Evolutionary conservation across 2,888 invertebrate genomes (phyloP), one percentile per base, ranked within the genome.

Genomic region (Oxystoma pomonae): DNA sequence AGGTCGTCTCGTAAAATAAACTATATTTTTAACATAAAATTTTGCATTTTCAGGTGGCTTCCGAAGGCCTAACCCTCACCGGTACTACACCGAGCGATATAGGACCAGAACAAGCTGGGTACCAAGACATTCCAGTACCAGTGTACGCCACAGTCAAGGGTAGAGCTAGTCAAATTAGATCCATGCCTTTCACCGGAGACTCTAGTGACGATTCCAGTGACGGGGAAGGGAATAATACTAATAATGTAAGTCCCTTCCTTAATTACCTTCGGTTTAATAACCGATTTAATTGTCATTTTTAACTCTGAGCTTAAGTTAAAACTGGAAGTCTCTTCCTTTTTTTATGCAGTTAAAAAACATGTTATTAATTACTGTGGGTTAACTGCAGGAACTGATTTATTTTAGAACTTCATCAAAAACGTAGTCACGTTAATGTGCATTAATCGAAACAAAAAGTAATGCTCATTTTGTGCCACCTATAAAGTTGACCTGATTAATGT

Each of bases 121-220:
- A 93, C 81, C 92, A 92, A 81, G 92, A 94, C 81, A 92, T 93
- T 75, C 91, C 92, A 65, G 93, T 96, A 72, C 97, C 96, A 61
- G 96, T 97, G 20, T 97, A 96, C 81, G 96, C 97, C 59, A 96
- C 96, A 58, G 94, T 97, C 52, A 96, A 96, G 85, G 97, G 94
- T 82, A 88, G 96, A 74, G 96, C 96, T 69, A 95, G 96, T 80
- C 96, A 96, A 82, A 97, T 97, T 72, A 86, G 96, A 71, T 96
- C 95, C 55, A 94, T 96, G 87, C 96, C 96, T 7, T 96, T 97
- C 78, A 94, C 93, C 16, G 96, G 96, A 1, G 96, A 97, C 73
- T 95, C 95, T 2, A 94, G 94, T 0, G 94, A 94, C 75, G 96
- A 97, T 77, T 96, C 95, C 1, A 95, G 95, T 9, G 96, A 96